Evolutionary conservation across 2,888 invertebrate genomes (phyloP), one percentile per base, ranked within the genome.

Genomic region (Sicus ferrugineus): DNA sequence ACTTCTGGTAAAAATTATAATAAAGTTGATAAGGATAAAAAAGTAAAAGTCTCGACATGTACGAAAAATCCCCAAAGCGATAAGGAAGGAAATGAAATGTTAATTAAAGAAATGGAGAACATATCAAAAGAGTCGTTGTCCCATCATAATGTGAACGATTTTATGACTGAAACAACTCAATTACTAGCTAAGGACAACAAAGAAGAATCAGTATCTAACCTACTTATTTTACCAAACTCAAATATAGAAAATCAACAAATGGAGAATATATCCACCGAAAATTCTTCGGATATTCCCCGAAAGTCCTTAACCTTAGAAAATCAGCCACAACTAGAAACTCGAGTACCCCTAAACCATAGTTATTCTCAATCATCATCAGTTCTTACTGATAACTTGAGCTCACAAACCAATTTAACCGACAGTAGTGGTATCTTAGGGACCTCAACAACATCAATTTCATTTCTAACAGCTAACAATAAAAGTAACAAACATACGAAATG

Each of bases 401-500:
- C n/a, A 3, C n/a, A 50, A 19, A 9, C 14, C 48, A 50, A 14
- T 19, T 50, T 31, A 52, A 23, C 11, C 23, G 28, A 26, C n/a
- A 38, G 42, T 7, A 2, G 2, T 26, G 9, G 4, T 16, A 14
- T 46, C 19, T n/a, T 30, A 30, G 1, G 3, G 42, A 61, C 11
- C 2, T 28, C 11, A n/a, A 38, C 16, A 1, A 38, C 16, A 1
- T 1, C 5, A 42, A 21, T 28, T 14, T 14, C 61, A 14, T 31
- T 7, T 16, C 2, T 28, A 9, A 30, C 21, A 28, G 2, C 34
- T 6, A 56, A 9, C 16, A 54, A 14, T 26, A 54, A 56, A 38
- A 23, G 6, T 16, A 23, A 46, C 14, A 68, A 70, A 23, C 62
- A 66, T 52, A 62, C 56, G 62, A 70, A 50, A 52, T 46, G 75